Percentiles rank a stretch among this genome's conserved stretches.
Conservation (phyloP, 2,888 invertebrate species). For the Itoplectis maculator region DNA sequence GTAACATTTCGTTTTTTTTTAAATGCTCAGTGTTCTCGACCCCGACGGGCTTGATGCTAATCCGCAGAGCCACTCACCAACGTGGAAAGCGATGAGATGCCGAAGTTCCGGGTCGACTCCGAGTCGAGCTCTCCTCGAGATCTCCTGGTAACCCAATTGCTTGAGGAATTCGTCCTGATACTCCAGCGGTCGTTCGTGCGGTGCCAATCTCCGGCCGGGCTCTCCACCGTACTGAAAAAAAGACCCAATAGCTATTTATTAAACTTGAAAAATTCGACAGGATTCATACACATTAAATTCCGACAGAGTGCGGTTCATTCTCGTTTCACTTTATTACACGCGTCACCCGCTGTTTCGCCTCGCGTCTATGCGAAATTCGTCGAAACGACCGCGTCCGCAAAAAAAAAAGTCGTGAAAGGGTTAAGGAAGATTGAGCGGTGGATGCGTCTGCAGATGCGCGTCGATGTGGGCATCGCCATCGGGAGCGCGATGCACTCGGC, state of each 20-base stretch:
- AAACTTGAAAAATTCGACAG: slow-evolving; percentile 6
- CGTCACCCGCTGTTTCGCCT: no score
- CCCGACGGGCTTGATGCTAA: background rate
- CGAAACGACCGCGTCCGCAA: background rate
- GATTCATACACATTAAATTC: slow-evolving; percentile 33
- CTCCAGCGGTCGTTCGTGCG: slow-evolving; percentile 86
- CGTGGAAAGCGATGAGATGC: slow-evolving; percentile 87
- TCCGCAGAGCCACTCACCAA: slow-evolving; percentile 80
- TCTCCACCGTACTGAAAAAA: slow-evolving; percentile 85
- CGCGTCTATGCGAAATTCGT: background rate
- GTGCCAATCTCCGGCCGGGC: slow-evolving; percentile 86
- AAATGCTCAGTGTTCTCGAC: background rate
- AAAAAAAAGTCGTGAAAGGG: background rate
- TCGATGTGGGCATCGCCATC: background rate
- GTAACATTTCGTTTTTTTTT: no score
- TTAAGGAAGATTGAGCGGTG: background rate
- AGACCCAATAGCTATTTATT: slow-evolving; percentile 27
- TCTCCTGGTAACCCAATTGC: slow-evolving; percentile 87
- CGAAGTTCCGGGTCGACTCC: slow-evolving; percentile 89
- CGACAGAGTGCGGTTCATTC: background rate
- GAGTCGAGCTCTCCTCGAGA: slow-evolving; percentile 87
- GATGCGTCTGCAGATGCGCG: background rate
- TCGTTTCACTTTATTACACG: no score
- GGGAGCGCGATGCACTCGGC: slow-evolving; percentile 8
- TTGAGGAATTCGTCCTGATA: slow-evolving; percentile 88